These are phyloP conservation scores for Acleris laterana DNA, from an alignment of 2,888 invertebrate species.

Conservation along the genomic window DNA sequence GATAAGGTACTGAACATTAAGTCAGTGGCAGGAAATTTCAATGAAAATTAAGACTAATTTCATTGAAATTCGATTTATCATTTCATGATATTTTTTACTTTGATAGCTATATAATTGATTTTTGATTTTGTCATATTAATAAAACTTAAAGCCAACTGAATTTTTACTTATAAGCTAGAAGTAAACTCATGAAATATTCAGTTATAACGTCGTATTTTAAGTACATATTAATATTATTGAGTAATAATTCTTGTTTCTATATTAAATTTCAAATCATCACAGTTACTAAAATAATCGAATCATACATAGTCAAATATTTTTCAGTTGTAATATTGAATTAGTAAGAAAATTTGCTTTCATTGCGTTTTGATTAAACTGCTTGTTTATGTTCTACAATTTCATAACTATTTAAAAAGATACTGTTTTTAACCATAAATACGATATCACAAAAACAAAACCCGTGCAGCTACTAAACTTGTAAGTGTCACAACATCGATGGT, in stretches of 20 bases:
- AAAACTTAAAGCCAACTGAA: neutral
- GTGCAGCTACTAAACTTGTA: constrained; percentile 29
- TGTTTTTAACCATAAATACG: neutral
- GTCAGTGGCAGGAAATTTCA: too few species aligned
- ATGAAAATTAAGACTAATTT: too few species aligned
- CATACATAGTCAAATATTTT: too few species aligned
- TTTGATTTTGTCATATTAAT: neutral
- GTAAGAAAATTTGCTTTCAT: too few species aligned
- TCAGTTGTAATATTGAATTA: too few species aligned
- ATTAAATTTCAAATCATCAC: too few species aligned
- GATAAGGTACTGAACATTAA: too few species aligned
- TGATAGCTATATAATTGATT: neutral
- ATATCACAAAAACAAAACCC: constrained; percentile 11
- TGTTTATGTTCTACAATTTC: too few species aligned
- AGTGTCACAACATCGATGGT: constrained; percentile 30
- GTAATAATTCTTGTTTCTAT: too few species aligned
- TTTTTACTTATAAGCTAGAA: neutral
- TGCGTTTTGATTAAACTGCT: neutral
- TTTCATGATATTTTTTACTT: neutral
- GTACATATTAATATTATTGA: neutral
- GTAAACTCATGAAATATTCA: neutral
- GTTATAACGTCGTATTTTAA: neutral
- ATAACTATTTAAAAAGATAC: too few species aligned
- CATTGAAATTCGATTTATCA: neutral
- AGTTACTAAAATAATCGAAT: too few species aligned